Percentiles rank a stretch among this genome's conserved stretches.
Evolutionary conservation across 2,797 vertebrate species (phyloP).

Genomic region (Buceros bicornis): DNA sequence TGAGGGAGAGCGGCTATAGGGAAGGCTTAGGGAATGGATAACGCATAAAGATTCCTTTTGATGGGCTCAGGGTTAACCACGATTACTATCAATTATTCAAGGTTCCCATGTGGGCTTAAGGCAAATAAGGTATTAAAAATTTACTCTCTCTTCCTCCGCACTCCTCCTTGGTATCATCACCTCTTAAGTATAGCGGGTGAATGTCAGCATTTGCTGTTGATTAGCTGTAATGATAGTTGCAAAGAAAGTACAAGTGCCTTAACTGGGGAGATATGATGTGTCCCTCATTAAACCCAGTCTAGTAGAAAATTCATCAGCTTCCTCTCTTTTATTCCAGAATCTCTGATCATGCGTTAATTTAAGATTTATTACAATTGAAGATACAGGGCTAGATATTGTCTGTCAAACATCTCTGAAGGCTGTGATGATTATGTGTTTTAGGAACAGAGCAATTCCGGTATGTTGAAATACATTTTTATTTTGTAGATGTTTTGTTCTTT

Average conservation of each 20-base stretch:
- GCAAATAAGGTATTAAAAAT: constrained; percentile 64
- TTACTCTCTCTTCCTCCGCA: background rate
- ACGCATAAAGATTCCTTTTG: constrained; percentile 14
- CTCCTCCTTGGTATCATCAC: constrained; percentile 2
- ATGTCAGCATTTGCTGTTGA: constrained; percentile 41
- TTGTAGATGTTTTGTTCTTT: background rate
- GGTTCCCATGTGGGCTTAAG: background rate
- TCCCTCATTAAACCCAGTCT: constrained; percentile 21
- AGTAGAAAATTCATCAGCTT: background rate
- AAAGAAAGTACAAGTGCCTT: constrained; percentile 3
- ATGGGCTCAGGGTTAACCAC: constrained; percentile 36
- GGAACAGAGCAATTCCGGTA: background rate
- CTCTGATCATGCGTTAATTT: background rate
- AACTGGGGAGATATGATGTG: background rate
- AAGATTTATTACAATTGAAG: background rate
- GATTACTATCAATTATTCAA: constrained; percentile 59
- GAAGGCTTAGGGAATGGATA: background rate
- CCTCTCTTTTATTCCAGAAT: background rate
- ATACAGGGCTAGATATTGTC: background rate
- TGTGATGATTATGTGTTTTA: background rate
- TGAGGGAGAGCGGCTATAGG: background rate
- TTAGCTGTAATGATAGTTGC: constrained; percentile 65
- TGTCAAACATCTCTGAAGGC: background rate
- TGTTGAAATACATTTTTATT: background rate
- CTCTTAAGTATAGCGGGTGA: constrained; percentile 3